Evolutionary conservation across 2,113 vertebrate species (phyloP).

Genomic region (Panthera uncia): DNA sequence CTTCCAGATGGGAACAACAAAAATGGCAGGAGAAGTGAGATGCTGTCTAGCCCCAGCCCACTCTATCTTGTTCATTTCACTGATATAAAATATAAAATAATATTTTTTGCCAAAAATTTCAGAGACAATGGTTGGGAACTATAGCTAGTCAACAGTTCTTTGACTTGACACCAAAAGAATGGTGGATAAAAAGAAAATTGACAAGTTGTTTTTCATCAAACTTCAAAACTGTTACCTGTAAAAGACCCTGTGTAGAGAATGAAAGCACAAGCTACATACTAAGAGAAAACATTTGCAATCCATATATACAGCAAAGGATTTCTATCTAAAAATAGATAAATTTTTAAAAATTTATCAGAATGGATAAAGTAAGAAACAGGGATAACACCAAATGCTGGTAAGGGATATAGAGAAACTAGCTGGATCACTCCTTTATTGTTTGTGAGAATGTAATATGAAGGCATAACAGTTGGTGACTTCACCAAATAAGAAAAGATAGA

Average conservation of each 20-base stretch:
- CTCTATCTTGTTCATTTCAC: background rate
- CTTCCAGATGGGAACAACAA: background rate
- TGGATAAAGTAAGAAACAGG: background rate
- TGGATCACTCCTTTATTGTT: too few species aligned
- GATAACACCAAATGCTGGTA: background rate
- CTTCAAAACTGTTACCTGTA: background rate
- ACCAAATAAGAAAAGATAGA: background rate
- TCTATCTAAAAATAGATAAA: background rate
- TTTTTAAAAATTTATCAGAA: background rate
- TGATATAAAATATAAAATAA: background rate
- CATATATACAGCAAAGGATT: background rate
- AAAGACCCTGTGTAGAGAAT: background rate
- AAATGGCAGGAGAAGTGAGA: background rate
- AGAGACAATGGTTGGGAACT: background rate
- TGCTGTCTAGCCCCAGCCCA: background rate
- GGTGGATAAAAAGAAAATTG: background rate
- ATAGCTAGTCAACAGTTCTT: background rate
- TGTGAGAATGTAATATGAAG: background rate
- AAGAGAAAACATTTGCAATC: background rate
- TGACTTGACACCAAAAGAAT: background rate
- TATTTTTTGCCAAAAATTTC: background rate
- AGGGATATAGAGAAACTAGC: background rate
- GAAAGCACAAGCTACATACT: background rate
- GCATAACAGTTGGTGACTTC: background rate
- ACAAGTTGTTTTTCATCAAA: background rate